phyloP scores from a whole-genome alignment of 1,140 invertebrate genomes.

The Papilio xuthus region DNA sequence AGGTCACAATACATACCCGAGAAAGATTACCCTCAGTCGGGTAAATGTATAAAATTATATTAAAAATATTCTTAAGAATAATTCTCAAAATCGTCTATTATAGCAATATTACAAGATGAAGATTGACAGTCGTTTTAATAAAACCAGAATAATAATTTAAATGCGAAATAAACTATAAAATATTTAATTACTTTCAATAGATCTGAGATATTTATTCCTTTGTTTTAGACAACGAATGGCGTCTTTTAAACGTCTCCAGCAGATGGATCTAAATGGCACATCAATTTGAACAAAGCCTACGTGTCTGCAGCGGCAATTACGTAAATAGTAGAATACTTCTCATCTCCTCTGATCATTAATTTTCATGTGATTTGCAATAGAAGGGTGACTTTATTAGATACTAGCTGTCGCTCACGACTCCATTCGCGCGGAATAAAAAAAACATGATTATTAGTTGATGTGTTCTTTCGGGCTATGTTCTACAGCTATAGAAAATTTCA shows the following conservation, averaged over 20 bases:
- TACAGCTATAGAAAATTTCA: too few relatives aligned
- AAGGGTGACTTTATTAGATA: not conserved
- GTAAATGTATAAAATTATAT: too few relatives aligned
- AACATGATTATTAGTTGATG: too few relatives aligned
- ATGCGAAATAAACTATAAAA: not conserved
- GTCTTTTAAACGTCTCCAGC: not conserved
- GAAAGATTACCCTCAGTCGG: too few relatives aligned
- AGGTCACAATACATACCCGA: too few relatives aligned
- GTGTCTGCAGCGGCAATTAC: conserved; percentile 11
- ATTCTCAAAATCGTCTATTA: too few relatives aligned
- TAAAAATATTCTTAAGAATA: too few relatives aligned
- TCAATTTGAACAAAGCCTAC: not conserved
- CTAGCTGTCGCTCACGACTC: too few relatives aligned
- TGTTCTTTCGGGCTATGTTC: too few relatives aligned
- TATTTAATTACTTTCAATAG: not conserved
- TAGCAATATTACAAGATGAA: too few relatives aligned
- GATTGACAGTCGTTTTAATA: too few relatives aligned
- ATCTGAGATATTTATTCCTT: not conserved
- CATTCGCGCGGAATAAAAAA: too few relatives aligned
- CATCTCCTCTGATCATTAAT: conserved; percentile 11
- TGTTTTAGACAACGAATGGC: conserved; percentile 14
- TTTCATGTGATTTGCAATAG: conserved; percentile 18
- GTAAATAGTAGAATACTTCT: conserved; percentile 11
- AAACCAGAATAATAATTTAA: not conserved
- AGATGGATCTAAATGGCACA: conserved; percentile 10